phyloP scores from a whole-genome alignment of 2,888 invertebrate genomes.

The Linnaemya vulpina region DNA sequence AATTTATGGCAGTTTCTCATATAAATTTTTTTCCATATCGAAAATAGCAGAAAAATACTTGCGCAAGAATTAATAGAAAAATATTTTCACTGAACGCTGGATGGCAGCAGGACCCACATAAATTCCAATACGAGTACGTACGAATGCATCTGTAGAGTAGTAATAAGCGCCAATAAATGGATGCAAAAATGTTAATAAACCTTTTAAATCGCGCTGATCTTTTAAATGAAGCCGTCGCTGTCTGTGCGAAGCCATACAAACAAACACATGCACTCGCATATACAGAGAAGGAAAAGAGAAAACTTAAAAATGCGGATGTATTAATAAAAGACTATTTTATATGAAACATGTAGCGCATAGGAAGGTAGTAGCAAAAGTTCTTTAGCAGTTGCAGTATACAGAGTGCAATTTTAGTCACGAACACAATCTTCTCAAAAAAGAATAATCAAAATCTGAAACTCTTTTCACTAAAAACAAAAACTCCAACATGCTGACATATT shows the following conservation, averaged over 20 bases:
- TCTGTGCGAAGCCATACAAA: background rate
- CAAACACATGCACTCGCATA: background rate
- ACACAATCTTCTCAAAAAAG: too few species aligned
- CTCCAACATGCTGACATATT: background rate
- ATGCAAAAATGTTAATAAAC: conserved; percentile 49
- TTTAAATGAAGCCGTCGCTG: conserved; percentile 42
- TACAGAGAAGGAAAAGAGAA: background rate
- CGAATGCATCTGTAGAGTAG: too few species aligned
- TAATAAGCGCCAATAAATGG: conserved; percentile 27
- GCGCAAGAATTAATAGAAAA: conserved; percentile 22
- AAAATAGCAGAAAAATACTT: conserved; percentile 18
- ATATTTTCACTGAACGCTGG: background rate
- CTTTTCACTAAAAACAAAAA: too few species aligned
- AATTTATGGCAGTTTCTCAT: conserved; percentile 68
- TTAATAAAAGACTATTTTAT: conserved; percentile 1
- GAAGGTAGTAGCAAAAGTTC: background rate
- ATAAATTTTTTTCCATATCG: conserved; percentile 61
- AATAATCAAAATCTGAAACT: too few species aligned
- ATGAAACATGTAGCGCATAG: background rate
- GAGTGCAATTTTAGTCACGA: too few species aligned
- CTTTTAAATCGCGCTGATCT: conserved; percentile 64
- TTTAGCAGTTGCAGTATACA: too few species aligned
- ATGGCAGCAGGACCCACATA: background rate
- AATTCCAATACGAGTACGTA: background rate
- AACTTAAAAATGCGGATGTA: conserved; percentile 4